phyloP scores from a whole-genome alignment of 2,113 vertebrate genomes.

The Anoura caudifer region DNA sequence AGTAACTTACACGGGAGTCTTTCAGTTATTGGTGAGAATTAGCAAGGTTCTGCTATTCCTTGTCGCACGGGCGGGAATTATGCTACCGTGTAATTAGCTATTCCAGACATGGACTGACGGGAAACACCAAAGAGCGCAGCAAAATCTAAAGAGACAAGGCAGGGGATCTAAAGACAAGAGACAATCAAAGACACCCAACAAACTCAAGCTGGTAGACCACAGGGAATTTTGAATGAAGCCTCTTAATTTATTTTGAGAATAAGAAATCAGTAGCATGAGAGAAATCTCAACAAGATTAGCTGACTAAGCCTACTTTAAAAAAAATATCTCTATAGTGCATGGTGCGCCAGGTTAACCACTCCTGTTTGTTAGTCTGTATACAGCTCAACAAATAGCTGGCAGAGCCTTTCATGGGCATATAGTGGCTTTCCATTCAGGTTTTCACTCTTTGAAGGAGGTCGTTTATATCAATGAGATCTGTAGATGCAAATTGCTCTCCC shows the following conservation, averaged over 20 bases:
- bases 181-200: conserved; percentile 75
- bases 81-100: conserved; percentile 67
- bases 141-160: conserved; percentile 71
- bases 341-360: conserved; percentile 73
- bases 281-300: conserved; percentile 77
- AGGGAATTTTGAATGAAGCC: conserved; percentile 74
- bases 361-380: conserved; percentile 69
- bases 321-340: conserved; percentile 68
- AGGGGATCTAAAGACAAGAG: conserved; percentile 73
- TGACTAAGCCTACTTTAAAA: conserved; percentile 76
- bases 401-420: conserved; percentile 63
- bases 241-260: conserved; percentile 78
- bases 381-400: conserved; percentile 65
- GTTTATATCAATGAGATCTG: conserved; percentile 68
- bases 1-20: conserved; percentile 71
- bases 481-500: conserved; percentile 68
- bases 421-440: conserved; percentile 72
- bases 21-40: conserved; percentile 72
- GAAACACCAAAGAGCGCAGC: conserved; percentile 69
- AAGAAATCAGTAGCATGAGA: conserved; percentile 75
- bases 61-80: conserved; percentile 57
- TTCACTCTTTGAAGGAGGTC: conserved; percentile 68
- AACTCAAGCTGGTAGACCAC: conserved; percentile 74
- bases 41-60: conserved; percentile 70
- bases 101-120: conserved; percentile 70